Evolutionary conservation across 1,140 invertebrate genomes (phyloP).

Genomic region (Dendroctonus ponderosae): DNA sequence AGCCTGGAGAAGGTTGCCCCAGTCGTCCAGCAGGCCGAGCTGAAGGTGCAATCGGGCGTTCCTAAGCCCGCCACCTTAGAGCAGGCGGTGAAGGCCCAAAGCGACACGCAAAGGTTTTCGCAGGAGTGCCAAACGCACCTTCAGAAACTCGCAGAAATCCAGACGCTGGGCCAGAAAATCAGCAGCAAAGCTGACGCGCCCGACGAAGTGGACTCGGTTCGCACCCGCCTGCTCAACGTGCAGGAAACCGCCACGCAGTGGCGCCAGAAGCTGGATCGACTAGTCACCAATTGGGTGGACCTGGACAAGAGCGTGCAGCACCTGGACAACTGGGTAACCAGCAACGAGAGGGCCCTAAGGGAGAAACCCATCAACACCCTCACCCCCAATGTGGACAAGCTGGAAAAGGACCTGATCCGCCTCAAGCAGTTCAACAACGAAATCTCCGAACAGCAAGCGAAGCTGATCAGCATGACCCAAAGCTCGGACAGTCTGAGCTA

Average conservation of each 20-base stretch:
- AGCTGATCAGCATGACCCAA: constrained; percentile 75
- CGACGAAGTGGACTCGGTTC: constrained; percentile 79
- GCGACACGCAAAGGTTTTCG: constrained; percentile 67
- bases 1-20: constrained; percentile 77
- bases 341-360: constrained; percentile 61
- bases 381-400: constrained; percentile 66
- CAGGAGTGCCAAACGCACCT: constrained; percentile 75
- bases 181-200: constrained; percentile 68
- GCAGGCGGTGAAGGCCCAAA: constrained; percentile 75
- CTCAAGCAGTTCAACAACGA: constrained; percentile 78
- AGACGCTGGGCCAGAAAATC: constrained; percentile 70
- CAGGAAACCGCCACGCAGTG: constrained; percentile 72
- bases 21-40: constrained; percentile 84
- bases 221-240: constrained; percentile 74
- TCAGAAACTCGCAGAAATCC: constrained; percentile 69
- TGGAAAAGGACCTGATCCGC: constrained; percentile 69
- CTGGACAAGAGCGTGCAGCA: constrained; percentile 72
- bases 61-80: constrained; percentile 72
- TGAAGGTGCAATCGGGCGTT: constrained; percentile 68
- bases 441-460: constrained; percentile 76
- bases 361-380: constrained; percentile 60
- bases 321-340: constrained; percentile 70
- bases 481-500: constrained; percentile 75
- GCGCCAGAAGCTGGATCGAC: constrained; percentile 72
- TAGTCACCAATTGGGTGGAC: constrained; percentile 77